phyloP scores from a whole-genome alignment of 2,888 invertebrate species.

The Aspidiotus rigidus region DNA sequence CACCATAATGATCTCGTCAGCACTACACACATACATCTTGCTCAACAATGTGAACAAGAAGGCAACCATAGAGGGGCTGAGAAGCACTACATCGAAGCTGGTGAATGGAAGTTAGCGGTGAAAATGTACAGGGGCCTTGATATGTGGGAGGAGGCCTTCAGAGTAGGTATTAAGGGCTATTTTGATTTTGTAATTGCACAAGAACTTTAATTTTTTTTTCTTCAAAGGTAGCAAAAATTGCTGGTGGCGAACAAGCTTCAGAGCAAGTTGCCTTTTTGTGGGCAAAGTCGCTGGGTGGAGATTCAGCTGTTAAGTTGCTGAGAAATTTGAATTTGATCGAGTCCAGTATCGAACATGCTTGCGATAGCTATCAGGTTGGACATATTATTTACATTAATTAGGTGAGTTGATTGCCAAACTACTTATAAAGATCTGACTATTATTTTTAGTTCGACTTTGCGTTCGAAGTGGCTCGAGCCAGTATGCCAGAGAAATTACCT shows the following conservation, averaged over 20 bases:
- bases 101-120: constrained; percentile 82
- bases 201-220: not conserved
- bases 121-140: constrained; percentile 75
- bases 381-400: not conserved
- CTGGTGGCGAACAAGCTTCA: constrained; percentile 54
- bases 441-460: constrained; percentile 73
- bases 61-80: constrained; percentile 86
- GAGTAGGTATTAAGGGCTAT: constrained; percentile 42
- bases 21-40: constrained; percentile 83
- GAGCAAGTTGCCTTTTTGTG: constrained; percentile 78
- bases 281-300: constrained; percentile 85
- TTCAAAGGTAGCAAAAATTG: constrained; percentile 52
- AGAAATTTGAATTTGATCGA: constrained; percentile 78
- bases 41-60: constrained; percentile 76
- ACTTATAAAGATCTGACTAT: not conserved
- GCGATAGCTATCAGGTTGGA: constrained; percentile 66
- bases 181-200: not conserved
- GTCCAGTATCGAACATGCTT: constrained; percentile 79
- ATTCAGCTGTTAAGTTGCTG: constrained; percentile 83
- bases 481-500: constrained; percentile 60
- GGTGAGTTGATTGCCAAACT: not conserved
- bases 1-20: constrained; percentile 77
- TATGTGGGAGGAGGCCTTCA: constrained; percentile 84
- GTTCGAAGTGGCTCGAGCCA: constrained; percentile 65
- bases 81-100: constrained; percentile 78